Base-by-base conservation (phyloP, 2,113 vertebrate species). In the Saiga tatarica region DNA sequence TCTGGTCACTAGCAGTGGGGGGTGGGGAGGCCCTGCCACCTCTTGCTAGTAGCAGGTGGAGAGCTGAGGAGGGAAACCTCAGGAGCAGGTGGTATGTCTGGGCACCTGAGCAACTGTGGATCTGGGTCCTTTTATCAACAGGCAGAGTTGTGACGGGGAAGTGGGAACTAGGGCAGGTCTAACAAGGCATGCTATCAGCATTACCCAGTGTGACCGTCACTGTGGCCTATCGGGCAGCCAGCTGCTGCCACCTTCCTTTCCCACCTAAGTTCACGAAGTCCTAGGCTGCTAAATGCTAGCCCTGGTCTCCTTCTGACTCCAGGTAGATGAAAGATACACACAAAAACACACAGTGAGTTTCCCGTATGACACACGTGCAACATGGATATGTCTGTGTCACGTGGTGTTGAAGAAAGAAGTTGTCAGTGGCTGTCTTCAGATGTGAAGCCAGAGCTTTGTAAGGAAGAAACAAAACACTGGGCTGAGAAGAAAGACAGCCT, bases 341-440 rank as follows among this genome's bases (percentile, higher is more conserved):
- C 25, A 19, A 26, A 19, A 25, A 26, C 21, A 39, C 52, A 53
- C 55, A 4, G 10, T 1, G 12, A 55, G 23, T 9, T 7, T 71
- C 16, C 13, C 1, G 3, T 9, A n/a, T 0, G 0, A 47, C 39
- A 64, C 52, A 60, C 33, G 14, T 7, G 39, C 55, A 39, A 4
- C 21, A 2, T 28, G 28, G 78, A 25, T 19, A 3, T 15, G 30
- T 26, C 11, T 53, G 21, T 53, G 23, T 76, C 67, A 30, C 13
- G 1, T 33, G 23, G 19, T 60, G 53, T 33, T 50, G 79, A 33
- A 11, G 23, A 64, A n/a, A 53, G 30, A 28, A 5, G 28, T n/a
- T 36, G 36, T 30, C 42, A 21, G 53, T 16, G 12, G 79, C 94
- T 45, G 2, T 53, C 28, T 30, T 42, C 28, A 78, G n/a, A 45